Base-by-base conservation (phyloP, 2,888 invertebrate species). In the Pyrocoelia pectoralis region DNA sequence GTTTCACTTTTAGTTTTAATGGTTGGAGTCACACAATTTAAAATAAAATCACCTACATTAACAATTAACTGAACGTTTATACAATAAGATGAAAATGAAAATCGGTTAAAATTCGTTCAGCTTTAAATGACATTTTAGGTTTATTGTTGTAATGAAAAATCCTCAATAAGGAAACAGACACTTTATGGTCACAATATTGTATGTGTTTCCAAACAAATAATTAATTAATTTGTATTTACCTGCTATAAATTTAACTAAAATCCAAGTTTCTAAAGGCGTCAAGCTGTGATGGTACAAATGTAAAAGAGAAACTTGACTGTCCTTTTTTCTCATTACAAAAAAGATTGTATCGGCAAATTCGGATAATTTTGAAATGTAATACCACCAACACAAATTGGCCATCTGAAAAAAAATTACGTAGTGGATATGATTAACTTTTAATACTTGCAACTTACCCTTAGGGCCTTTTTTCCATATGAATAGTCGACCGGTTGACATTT, bases 401-500 rank as follows among this genome's bases (percentile, higher is more conserved):
- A 95, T 94, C 90, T 94, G 84, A 52, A 84, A 82, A 69, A 29
- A 13, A 13, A n/a, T 12, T 29, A 12, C n/a, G n/a, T n/a, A n/a
- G 4, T 28, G 5, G 6, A 14, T 13, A 28, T 18, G 2, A 33
- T 10, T n/a, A n/a, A 33, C n/a, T n/a, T 10, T 8, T 33, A 2
- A 10, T 3, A 33, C 33, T 19, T 17, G 15, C 6, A 41, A 84
- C 91, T 88, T 83, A 95, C 95, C 85, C 94, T 86, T 78, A 91
- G 83, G n/a, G 95, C 95, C 80, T 90, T 88, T 56, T 87, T 90
- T 74, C 89, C 90, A 74, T 89, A 88, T 19, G 95, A 94, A 83
- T 97, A 97, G 83, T 97, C 97, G 18, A 97, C 96, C 0, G 96
- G 95, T 81, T 97, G 94, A 78, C 97, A 97, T 69, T 91, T 88